Conservation (phyloP, 1,140 invertebrate species). For the Bombus ignitus region DNA sequence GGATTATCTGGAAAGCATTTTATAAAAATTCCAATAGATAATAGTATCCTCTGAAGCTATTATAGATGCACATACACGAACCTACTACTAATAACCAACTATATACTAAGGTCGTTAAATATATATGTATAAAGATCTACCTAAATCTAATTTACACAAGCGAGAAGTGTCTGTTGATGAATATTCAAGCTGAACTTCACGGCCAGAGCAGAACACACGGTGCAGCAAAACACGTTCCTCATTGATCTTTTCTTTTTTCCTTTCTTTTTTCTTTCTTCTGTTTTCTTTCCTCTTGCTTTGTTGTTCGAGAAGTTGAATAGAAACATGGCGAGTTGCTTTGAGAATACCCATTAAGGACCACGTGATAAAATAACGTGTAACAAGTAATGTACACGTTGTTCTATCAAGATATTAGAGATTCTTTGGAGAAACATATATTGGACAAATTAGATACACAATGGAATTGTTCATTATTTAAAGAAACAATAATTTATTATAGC, state of each 20-base stretch:
- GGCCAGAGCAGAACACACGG: constrained; percentile 25
- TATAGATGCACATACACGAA: constrained; percentile 36
- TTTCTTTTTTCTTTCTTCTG: not conserved
- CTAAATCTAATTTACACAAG: constrained; percentile 46
- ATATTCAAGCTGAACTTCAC: constrained; percentile 33
- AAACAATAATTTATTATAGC: no score
- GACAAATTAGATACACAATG: not conserved
- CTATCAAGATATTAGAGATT: no score
- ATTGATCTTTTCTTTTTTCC: constrained; percentile 12
- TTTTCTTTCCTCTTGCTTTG: not conserved
- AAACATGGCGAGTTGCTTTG: not conserved
- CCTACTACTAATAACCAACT: constrained; percentile 30
- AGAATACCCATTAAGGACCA: no score
- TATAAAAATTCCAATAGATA: not conserved
- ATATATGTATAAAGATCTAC: constrained; percentile 26
- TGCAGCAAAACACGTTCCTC: constrained; percentile 34
- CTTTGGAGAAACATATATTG: no score
- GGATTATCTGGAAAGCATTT: constrained; percentile 7
- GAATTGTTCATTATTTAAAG: not conserved
- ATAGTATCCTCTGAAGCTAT: not conserved
- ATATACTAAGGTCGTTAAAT: constrained; percentile 18
- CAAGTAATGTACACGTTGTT: no score
- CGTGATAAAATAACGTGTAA: no score
- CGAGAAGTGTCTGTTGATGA: constrained; percentile 41
- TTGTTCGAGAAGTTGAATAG: constrained; percentile 9